Percentiles rank a stretch among this genome's conserved stretches.
phyloP scores from a whole-genome alignment of 53 echinoderm and acorn worm genomes.

The Hippasteria phrygiana region DNA sequence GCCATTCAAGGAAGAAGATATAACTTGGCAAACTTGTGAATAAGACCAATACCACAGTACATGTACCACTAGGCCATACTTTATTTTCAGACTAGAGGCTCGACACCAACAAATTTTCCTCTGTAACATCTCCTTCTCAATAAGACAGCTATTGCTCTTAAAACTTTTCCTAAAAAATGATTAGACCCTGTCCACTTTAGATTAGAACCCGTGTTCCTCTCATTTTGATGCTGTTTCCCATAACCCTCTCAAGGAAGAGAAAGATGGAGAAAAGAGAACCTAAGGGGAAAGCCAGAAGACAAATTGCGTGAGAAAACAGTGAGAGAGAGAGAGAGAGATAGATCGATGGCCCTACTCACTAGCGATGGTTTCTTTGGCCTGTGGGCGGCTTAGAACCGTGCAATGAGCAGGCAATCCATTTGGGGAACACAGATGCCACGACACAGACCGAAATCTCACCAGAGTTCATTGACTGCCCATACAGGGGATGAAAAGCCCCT shows the following conservation, averaged over 20 bases:
- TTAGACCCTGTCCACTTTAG: no score
- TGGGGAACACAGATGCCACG: constrained; percentile 7
- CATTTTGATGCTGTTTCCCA: not conserved
- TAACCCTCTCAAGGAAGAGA: not conserved
- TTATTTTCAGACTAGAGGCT: no score
- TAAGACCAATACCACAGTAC: no score
- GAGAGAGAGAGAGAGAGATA: not conserved
- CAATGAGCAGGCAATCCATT: constrained; percentile 50
- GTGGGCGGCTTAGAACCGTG: constrained; percentile 37
- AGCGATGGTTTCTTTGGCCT: constrained; percentile 22
- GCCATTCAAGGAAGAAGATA: no score
- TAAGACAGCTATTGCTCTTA: no score
- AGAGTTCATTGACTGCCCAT: constrained; percentile 24
- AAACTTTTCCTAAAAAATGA: no score
- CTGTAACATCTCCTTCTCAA: no score
- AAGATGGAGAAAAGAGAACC: not conserved
- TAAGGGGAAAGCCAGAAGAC: not conserved
- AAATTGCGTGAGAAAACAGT: not conserved
- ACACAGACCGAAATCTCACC: constrained; percentile 13
- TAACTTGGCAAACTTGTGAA: no score
- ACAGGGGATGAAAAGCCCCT: not conserved
- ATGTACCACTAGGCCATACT: no score
- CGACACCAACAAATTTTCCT: no score
- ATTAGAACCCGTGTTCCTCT: no score
- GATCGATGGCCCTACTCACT: constrained; percentile 32